These are phyloP conservation scores for Colistium nudipinnis DNA, from an alignment of 2,113 vertebrate genomes.

Conservation along the genomic window DNA sequence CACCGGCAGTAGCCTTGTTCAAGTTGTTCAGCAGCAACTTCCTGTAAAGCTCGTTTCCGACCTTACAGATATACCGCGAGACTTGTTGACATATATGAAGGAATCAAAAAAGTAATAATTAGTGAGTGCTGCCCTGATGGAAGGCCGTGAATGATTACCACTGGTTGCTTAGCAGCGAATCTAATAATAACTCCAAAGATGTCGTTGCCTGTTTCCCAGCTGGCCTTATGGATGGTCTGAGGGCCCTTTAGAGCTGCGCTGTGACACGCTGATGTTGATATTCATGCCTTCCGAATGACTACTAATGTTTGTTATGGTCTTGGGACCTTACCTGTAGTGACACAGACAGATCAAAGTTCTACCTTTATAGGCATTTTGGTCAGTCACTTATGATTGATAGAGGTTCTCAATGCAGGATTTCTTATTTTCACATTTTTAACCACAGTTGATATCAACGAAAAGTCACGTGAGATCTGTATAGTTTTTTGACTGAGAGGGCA, in stretches of 20 bases:
- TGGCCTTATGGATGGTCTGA: no score
- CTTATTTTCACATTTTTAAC: background rate
- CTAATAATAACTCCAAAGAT: background rate
- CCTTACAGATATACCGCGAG: slow-evolving; percentile 4
- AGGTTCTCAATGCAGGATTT: no score
- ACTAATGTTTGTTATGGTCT: no score
- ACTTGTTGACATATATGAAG: background rate
- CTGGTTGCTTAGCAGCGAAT: background rate
- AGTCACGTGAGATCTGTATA: background rate
- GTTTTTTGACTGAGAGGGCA: background rate
- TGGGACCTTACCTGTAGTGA: no score
- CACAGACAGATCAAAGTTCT: no score
- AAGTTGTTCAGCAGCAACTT: slow-evolving; percentile 5
- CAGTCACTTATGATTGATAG: no score
- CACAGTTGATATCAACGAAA: no score
- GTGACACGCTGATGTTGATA: background rate
- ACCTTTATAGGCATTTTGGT: no score
- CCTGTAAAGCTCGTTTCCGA: background rate
- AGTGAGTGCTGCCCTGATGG: background rate
- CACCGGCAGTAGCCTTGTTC: background rate
- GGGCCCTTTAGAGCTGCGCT: background rate
- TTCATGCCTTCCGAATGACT: background rate
- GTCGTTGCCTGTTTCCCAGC: background rate
- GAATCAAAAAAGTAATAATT: slow-evolving; percentile 19
- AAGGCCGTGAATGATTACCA: background rate